phyloP scores from a whole-genome alignment of 2,797 vertebrate genomes.

The Microcaecilia unicolor region DNA sequence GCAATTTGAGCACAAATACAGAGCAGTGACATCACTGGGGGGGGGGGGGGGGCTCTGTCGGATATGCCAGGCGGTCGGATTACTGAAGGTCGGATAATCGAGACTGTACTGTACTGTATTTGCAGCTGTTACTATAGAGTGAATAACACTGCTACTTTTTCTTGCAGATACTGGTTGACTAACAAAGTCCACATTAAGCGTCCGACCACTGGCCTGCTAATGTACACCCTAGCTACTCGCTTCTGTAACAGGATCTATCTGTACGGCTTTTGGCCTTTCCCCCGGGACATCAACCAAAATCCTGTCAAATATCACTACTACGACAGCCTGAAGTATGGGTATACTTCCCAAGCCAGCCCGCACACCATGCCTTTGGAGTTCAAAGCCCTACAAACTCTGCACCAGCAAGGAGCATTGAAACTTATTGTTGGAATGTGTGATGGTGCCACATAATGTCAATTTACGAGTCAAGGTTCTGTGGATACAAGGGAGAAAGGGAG shows the following conservation, averaged over 20 bases:
- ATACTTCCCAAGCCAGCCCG: slow-evolving; percentile 85
- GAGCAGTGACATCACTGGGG: too few species aligned
- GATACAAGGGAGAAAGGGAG: slow-evolving; percentile 43
- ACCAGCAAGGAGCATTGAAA: slow-evolving; percentile 84
- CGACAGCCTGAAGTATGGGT: slow-evolving; percentile 83
- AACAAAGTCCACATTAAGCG: slow-evolving; percentile 95
- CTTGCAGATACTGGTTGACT: slow-evolving; percentile 86
- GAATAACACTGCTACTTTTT: neutral
- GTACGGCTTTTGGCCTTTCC: slow-evolving; percentile 95
- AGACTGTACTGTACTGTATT: too few species aligned
- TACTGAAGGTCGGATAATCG: too few species aligned
- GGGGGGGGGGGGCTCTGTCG: too few species aligned
- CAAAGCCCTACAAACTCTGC: slow-evolving; percentile 80
- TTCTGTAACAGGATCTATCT: slow-evolving; percentile 94
- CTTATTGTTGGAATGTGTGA: slow-evolving; percentile 80
- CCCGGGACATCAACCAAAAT: slow-evolving; percentile 66
- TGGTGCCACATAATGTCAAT: slow-evolving; percentile 51
- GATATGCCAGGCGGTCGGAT: too few species aligned
- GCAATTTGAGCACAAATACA: too few species aligned
- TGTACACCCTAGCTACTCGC: slow-evolving; percentile 95
- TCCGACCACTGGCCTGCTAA: slow-evolving; percentile 89
- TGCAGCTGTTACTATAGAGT: neutral
- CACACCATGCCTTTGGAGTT: slow-evolving; percentile 97
- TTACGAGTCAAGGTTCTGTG: slow-evolving; percentile 36
- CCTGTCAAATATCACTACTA: slow-evolving; percentile 95